Evolutionary conservation across 2,888 invertebrate genomes (phyloP), one percentile per base, ranked within the genome.

Genomic region (Lasioglossum vierecki): DNA sequence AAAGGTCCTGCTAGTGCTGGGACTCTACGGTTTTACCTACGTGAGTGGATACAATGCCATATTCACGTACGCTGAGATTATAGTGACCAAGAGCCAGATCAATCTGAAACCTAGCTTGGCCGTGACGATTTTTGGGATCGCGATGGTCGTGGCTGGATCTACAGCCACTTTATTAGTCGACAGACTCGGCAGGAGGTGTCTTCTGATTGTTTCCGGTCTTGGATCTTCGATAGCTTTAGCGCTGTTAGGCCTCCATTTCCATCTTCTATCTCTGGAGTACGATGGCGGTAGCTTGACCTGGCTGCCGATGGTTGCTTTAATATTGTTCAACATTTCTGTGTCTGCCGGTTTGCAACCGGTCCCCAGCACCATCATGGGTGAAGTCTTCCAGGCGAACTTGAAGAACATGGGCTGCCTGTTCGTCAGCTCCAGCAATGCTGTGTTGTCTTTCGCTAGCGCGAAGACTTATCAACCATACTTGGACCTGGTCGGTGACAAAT

Each of bases 21-120:
- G 94, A 0, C 92, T 96, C n/a, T 96, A 96, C 94, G 83, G 95
- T 3, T 96, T 96, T 84, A 95, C 96, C 79, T 96, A 96, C 88
- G 93, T 95, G 22, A 94, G 94, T 46, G 95, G 95, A 3, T 94
- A 94, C 88, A 95, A 95, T 87, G 95, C 95, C 0, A 92, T 95
- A 60, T 93, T 93, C 76, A 95, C 95, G 83, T 95, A 95, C 86
- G 92, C 94, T 6, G 95, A 95, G 84, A 94, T 94, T 22, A 94
- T 95, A 60, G 92, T 95, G 41, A 90, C 89, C 18, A 92, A 91
- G 60, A 95, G 95, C 57, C 93, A 93, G 18, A 89, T 93, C 63
- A 85, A 91, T 9, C 84, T 94, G 35, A 92, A 94, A 3, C 94
- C 95, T 0, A 95, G 95, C 79, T 88, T 92, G 2, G 94, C 95